Evolutionary conservation across 1,140 invertebrate genomes (phyloP), one percentile per base, ranked within the genome.

Genomic region (Calosoma granatense): DNA sequence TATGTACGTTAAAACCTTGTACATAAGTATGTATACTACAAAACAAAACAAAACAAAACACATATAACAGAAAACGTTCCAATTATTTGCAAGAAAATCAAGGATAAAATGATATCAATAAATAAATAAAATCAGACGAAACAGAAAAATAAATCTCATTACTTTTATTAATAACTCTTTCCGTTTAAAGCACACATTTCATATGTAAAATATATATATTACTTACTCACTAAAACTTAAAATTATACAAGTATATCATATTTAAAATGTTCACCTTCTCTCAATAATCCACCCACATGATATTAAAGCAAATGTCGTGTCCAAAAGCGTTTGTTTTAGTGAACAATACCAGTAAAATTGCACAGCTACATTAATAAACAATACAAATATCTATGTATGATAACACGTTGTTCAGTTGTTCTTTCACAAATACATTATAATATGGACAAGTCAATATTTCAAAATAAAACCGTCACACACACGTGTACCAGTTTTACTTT

Each of bases 301-400:
- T 47, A 47, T 47, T 47, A 47, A 47, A 47, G 41, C 41, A 47
- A 47, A 47, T 9, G 17, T 47, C 15, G 41, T 47, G 41, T 47
- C 41, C 41, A 47, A n/a, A 47, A 47, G 41, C 41, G 17, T 47
- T 47, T 9, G 4, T 30, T 47, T 47, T 47, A 47, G 41, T 47
- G 41, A 47, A 47, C 41, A 9, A 17, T 9, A 47, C 9, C 4
- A 47, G 17, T 47, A 12, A 12, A 9, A 47, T 47, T 47, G 41
- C 41, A 47, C 41, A 47, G 17, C 41, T 47, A 47, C 41, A 30
- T 47, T 4, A 47, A 12, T 6, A 47, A 47, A 47, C 41, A 47
- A 47, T n/a, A n/a, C n/a, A n/a, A n/a, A n/a, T n/a, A n/a, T n/a
- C n/a, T n/a, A n/a, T n/a, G n/a, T n/a, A n/a, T n/a, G n/a, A 47